Evolutionary conservation across 2,113 vertebrate species (phyloP).

Genomic region (Trogon melanurus): DNA sequence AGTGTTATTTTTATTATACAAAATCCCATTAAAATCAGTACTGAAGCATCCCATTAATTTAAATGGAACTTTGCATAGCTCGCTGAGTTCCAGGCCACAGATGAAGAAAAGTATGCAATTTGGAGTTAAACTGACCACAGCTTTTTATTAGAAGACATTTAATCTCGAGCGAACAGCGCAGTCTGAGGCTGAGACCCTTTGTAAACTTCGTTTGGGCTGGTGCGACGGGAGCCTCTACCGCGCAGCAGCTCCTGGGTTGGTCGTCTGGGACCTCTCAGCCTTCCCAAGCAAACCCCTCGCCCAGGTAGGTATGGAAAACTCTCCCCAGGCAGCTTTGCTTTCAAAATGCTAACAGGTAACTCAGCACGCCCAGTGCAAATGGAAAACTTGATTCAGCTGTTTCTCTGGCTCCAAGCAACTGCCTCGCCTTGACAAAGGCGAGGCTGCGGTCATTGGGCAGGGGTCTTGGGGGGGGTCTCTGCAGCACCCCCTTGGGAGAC

Average conservation of each 20-base stretch:
- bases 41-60: conserved; percentile 67
- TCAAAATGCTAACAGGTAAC: conserved; percentile 1
- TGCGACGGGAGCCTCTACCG: not conserved
- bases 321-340: not conserved
- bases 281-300: not conserved
- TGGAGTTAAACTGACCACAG: conserved; percentile 66
- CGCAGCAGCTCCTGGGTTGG: not conserved
- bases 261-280: not conserved
- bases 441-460: not conserved
- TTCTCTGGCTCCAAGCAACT: not conserved
- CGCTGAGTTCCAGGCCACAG: conserved; percentile 59
- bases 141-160: conserved; percentile 62
- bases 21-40: conserved; percentile 58
- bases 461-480: not conserved
- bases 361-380: conserved; percentile 7
- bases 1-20: conserved; percentile 67
- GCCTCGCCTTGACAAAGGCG: not conserved
- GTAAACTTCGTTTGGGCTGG: conserved; percentile 25
- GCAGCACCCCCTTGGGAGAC: not conserved
- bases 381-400: not conserved
- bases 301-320: not conserved
- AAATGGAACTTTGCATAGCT: conserved; percentile 57
- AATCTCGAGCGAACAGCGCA: not conserved
- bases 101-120: conserved; percentile 58
- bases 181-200: conserved; percentile 16